Evolutionary conservation across 2,888 invertebrate genomes (phyloP), one percentile per base, ranked within the genome.

Genomic region (Altica lythri): DNA sequence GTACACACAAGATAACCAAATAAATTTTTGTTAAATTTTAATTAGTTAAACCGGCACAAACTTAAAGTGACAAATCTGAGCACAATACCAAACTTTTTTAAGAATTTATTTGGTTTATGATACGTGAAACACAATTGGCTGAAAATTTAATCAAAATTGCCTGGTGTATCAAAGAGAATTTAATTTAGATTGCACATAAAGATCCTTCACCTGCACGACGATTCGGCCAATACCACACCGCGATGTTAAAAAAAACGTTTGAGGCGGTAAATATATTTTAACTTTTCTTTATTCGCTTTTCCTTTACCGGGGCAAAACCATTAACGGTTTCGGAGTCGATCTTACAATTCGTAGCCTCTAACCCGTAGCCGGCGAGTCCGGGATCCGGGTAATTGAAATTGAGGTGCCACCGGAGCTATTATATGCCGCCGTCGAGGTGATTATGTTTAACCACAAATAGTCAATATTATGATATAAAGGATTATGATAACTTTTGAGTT

Each of bases 371-470:
- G 49, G 13, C 30, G 34, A 51, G 46, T 57, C 54, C 57, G 57
- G 57, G 63, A 49, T 55, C 47, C 51, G 55, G 51, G 55, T 66
- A 67, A 67, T 67, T 66, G 67, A 67, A 67, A 67, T 57, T 62
- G 64, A 62, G 64, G 58, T 61, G 64, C 60, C 59, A 60, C 61
- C 55, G 53, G 54, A 50, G 61, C 62, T 61, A 62, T 64, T 63
- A 63, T 60, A 54, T 52, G 48, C 56, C 40, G 48, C 59, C 57
- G 56, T 55, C 53, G 53, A 55, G 58, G 58, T 60, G 58, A 61
- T 61, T 59, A 60, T 61, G 60, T 60, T 54, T 49, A 46, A 46
- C 60, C 60, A 30, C 60, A 57, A 60, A 60, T 60, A 57, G 60
- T 60, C 60, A 60, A 60, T 60, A 60, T 60, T 60, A 57, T 60